Evolutionary conservation across 2,888 invertebrate species (phyloP), one percentile per base, ranked within the genome.

Genomic region (Drosophila formosana): DNA sequence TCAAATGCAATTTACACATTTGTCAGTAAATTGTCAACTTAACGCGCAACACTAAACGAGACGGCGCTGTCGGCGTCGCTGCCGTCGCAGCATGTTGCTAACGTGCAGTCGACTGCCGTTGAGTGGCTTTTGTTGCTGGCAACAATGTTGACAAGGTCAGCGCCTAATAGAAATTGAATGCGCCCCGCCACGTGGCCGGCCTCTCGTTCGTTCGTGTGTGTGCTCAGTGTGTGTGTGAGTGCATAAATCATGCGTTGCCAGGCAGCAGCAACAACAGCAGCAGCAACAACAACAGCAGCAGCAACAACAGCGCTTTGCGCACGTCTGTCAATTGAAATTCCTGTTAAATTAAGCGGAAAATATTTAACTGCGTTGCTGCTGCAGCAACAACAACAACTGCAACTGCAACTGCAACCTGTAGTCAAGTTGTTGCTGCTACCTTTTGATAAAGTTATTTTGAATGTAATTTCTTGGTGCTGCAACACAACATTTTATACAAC

Each of bases 321-420:
- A 85, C 80, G 83, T 84, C 80, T 90, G 82, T 87, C 90, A 90
- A 90, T 90, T 90, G 90, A 84, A 89, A 90, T 90, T 90, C 90
- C 86, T 83, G 89, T 90, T 91, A 90, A 90, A 90, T 91, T 89
- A 90, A 90, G 90, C 88, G 90, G 85, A 82, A 90, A 91, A 87
- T 88, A 80, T 88, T 89, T 89, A 83, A 86, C 85, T 84, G 89
- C 84, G 65, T 82, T 80, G 72, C 68, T 63, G 64, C 64, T 37
- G 69, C 39, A 34, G 11, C 52, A 52, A n/a, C 52, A 47, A 30
- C 51, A 30, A 3, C 56, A 32, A 26, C 52, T 11, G 13, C 57
- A 46, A 25, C 63, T 4, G 13, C 65, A 37, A 23, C 63, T 43
- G 23, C 67, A 67, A 45, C 60, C 72, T 76, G 72, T 53, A 60